Evolutionary conservation across 2,888 invertebrate genomes (phyloP).

Genomic region (Pseudococcus longispinus): DNA sequence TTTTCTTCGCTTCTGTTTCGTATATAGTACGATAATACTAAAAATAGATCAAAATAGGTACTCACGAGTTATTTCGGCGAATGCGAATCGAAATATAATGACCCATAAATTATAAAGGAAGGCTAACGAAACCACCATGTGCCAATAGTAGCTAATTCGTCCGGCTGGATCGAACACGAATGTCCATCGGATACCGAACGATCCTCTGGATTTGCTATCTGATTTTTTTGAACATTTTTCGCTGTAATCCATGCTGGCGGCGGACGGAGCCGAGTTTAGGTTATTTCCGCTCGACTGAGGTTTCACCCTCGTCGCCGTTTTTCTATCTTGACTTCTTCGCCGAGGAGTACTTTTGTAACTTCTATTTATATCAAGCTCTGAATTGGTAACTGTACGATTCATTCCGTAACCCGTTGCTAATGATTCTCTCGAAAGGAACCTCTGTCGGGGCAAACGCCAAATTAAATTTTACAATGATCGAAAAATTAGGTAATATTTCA

Average conservation of each 20-base stretch:
- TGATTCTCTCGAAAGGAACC: slow-evolving; percentile 78
- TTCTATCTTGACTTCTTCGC: slow-evolving; percentile 82
- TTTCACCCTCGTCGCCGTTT: slow-evolving; percentile 64
- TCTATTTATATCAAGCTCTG: slow-evolving; percentile 49
- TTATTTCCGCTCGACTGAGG: slow-evolving; percentile 61
- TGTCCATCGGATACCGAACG: slow-evolving; percentile 77
- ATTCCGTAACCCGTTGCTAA: slow-evolving; percentile 72
- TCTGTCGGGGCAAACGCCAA: slow-evolving; percentile 65
- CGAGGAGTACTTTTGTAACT: slow-evolving; percentile 63
- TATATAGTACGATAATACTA: neutral
- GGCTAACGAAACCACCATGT: slow-evolving; percentile 93
- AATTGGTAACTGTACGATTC: slow-evolving; percentile 65
- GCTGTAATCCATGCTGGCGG: slow-evolving; percentile 57
- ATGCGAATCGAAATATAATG: slow-evolving; percentile 98
- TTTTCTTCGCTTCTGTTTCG: neutral
- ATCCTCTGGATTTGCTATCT: slow-evolving; percentile 53
- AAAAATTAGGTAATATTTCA: neutral
- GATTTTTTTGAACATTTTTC: slow-evolving; percentile 48
- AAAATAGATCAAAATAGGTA: slow-evolving; percentile 58
- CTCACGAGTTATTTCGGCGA: slow-evolving; percentile 93
- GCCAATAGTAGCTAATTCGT: slow-evolving; percentile 95
- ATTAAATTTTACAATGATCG: neutral
- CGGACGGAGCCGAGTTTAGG: slow-evolving; percentile 67
- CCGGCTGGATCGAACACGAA: slow-evolving; percentile 99
- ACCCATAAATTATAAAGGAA: slow-evolving; percentile 98